Conservation (phyloP, 1,140 invertebrate species). For the Plutomurus gul region DNA sequence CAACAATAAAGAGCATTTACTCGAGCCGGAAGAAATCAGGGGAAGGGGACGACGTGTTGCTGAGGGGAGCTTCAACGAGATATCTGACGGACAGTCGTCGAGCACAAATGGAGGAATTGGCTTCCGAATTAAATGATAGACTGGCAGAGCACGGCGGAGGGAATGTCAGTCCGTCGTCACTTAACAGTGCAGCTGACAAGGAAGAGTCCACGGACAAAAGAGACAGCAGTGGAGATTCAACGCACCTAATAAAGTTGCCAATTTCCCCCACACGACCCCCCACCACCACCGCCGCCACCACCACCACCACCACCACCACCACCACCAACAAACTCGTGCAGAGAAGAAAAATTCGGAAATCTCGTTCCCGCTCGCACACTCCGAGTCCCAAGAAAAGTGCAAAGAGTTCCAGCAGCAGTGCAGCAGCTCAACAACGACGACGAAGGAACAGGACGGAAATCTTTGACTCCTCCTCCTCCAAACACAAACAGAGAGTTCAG, state of each 20-base stretch:
- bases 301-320: background rate
- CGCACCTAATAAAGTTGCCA: background rate
- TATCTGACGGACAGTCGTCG: constrained; percentile 1
- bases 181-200: background rate
- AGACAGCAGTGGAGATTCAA: constrained; percentile 4
- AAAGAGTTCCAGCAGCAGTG: background rate
- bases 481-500: too few species aligned
- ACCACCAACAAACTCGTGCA: background rate
- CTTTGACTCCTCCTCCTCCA: too few species aligned
- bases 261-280: background rate
- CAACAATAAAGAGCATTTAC: background rate
- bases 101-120: background rate
- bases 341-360: too few species aligned
- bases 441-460: background rate
- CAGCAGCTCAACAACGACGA: background rate
- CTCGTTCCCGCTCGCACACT: background rate
- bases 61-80: background rate
- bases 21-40: background rate
- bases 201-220: background rate
- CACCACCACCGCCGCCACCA: background rate
- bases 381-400: background rate
- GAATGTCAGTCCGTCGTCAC: background rate
- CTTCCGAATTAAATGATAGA: background rate
- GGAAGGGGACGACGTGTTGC: background rate
- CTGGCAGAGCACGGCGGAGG: background rate